These are phyloP conservation scores for Drosophila sproati DNA, from an alignment of 1,140 invertebrate species.

Conservation along the genomic window DNA sequence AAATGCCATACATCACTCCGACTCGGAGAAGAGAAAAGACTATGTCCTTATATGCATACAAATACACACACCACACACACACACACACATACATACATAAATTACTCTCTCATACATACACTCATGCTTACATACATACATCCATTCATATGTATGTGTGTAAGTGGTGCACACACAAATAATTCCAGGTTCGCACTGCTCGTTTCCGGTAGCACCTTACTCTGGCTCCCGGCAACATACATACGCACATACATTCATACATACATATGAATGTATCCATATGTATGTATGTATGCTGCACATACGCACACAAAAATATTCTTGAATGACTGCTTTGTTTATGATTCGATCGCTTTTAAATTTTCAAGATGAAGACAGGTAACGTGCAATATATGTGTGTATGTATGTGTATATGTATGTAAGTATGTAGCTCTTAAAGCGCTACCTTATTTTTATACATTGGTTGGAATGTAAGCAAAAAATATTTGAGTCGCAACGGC, in stretches of 20 bases:
- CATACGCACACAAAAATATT: constrained; percentile 15
- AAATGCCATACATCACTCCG: neutral
- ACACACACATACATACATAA: neutral
- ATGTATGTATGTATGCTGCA: neutral
- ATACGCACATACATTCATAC: neutral
- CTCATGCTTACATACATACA: neutral
- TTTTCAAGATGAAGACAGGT: constrained; percentile 3
- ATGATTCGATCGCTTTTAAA: constrained; percentile 6
- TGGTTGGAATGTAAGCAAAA: neutral
- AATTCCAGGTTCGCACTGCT: constrained; percentile 2
- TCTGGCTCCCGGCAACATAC: neutral
- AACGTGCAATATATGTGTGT: constrained; percentile 1
- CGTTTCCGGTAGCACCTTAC: constrained; percentile 2
- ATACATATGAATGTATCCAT: constrained; percentile 1
- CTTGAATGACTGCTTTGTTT: constrained; percentile 11
- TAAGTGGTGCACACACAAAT: neutral
- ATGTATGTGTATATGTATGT: neutral
- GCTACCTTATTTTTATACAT: constrained; percentile 1
- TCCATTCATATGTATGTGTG: neutral
- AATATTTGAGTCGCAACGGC: neutral
- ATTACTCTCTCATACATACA: neutral
- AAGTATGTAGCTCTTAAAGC: neutral
- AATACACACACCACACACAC: neutral
- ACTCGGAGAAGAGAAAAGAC: neutral
- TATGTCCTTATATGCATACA: neutral